Evolutionary conservation across 92 coral and sea anemone species (phyloP).

Genomic region (Isaurus tuberculatus): DNA sequence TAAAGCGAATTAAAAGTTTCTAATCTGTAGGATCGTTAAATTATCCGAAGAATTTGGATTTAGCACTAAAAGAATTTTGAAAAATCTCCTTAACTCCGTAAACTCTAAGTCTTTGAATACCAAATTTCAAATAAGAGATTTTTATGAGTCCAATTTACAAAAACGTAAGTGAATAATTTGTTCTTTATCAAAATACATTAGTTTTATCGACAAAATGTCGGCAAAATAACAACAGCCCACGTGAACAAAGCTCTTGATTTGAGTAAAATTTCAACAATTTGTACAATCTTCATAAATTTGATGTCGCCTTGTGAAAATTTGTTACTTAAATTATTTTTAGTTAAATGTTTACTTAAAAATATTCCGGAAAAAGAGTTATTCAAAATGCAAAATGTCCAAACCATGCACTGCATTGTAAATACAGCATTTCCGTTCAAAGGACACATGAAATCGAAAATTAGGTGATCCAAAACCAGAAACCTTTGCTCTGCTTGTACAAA

Average conservation of each 20-base stretch:
- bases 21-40: background rate
- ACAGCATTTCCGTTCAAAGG: conserved; percentile 20
- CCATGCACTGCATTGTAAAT: background rate
- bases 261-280: conserved; percentile 11
- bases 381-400: background rate
- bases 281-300: background rate
- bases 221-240: conserved; percentile 15
- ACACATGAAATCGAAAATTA: background rate
- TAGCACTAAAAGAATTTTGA: background rate
- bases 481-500: conserved; percentile 16
- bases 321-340: background rate
- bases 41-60: background rate
- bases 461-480: background rate
- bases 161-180: background rate
- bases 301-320: background rate
- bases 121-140: background rate
- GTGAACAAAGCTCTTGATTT: conserved; percentile 8
- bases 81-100: background rate
- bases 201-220: conserved; percentile 1
- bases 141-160: background rate
- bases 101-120: background rate
- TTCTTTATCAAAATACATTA: background rate
- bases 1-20: background rate
- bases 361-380: background rate
- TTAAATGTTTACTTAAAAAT: background rate